These are phyloP conservation scores for Ditula angustiorana DNA, from an alignment of 2,888 invertebrate species.

Conservation along the genomic window DNA sequence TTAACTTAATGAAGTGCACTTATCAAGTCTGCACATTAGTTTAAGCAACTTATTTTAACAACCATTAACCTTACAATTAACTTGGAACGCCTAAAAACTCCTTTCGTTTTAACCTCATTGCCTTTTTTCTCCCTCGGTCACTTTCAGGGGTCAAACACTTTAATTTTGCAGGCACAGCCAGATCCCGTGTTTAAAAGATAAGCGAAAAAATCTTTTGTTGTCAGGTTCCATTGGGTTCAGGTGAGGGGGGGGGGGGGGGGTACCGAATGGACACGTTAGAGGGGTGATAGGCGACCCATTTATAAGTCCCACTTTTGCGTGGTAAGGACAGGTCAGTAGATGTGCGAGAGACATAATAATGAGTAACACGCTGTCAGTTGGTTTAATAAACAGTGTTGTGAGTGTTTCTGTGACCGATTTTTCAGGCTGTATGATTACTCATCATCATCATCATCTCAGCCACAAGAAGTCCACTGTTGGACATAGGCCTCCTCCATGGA, in stretches of 20 bases:
- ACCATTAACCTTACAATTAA: neutral
- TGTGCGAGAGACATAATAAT: no score
- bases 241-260: slow-evolving; percentile 10
- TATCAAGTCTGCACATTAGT: neutral
- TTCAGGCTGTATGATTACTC: no score
- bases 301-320: slow-evolving; percentile 32
- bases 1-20: neutral
- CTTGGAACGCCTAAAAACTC: slow-evolving; percentile 2
- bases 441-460: no score
- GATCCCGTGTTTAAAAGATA: slow-evolving; percentile 25
- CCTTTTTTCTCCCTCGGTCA: neutral
- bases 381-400: neutral
- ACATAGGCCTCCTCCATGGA: no score
- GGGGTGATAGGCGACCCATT: slow-evolving; percentile 57
- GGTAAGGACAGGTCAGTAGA: neutral
- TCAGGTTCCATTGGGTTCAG: slow-evolving; percentile 2
- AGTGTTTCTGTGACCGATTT: no score
- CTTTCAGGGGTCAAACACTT: slow-evolving; percentile 19
- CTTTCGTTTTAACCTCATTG: slow-evolving; percentile 11
- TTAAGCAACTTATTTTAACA: neutral
- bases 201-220: slow-evolving; percentile 33
- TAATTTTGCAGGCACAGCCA: slow-evolving; percentile 26
- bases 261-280: slow-evolving; percentile 54
- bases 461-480: no score
- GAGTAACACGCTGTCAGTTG: no score